A percentile compares a stretch with the other conserved stretches of the same genome.
Conservation (phyloP, 37 sponge, comb jelly and placozoan genomes). For the Amphimedon queenslandica region DNA sequence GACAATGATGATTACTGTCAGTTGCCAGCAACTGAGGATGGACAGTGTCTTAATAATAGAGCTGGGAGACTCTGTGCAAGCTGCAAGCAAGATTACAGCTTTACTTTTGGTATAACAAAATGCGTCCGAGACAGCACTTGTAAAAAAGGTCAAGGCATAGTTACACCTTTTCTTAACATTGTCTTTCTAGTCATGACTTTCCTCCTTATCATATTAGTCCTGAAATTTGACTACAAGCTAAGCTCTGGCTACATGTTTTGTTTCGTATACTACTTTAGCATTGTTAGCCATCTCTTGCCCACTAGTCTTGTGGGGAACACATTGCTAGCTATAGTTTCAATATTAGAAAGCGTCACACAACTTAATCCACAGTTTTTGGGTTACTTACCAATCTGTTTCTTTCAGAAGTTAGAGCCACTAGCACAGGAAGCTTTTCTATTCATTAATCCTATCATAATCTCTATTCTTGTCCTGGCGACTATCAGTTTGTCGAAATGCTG, state of each 20-base stretch:
- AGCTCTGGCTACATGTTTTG: neutral
- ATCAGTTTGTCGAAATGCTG: neutral
- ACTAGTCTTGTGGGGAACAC: neutral
- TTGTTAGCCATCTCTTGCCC: neutral
- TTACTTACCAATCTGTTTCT: neutral
- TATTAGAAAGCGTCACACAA: conserved; percentile 10
- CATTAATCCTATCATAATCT: neutral
- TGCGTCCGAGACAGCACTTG: conserved; percentile 1
- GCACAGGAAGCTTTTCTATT: neutral
- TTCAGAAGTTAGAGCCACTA: neutral
- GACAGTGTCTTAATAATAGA: conserved; percentile 7
- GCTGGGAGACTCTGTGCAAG: conserved; percentile 1
- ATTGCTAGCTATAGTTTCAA: neutral
- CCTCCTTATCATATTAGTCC: neutral
- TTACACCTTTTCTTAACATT: neutral
- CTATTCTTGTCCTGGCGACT: neutral
- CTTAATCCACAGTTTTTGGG: conserved; percentile 3
- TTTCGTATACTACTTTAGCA: conserved; percentile 25
- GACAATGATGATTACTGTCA: neutral
- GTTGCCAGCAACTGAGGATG: neutral
- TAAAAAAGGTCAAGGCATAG: neutral
- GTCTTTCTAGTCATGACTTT: neutral
- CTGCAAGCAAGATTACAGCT: conserved; percentile 4
- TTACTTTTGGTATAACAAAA: conserved; percentile 4
- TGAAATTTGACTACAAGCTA: conserved; percentile 1